phyloP scores from a whole-genome alignment of 2,888 invertebrate species.

The Camptogramma bilineatum region DNA sequence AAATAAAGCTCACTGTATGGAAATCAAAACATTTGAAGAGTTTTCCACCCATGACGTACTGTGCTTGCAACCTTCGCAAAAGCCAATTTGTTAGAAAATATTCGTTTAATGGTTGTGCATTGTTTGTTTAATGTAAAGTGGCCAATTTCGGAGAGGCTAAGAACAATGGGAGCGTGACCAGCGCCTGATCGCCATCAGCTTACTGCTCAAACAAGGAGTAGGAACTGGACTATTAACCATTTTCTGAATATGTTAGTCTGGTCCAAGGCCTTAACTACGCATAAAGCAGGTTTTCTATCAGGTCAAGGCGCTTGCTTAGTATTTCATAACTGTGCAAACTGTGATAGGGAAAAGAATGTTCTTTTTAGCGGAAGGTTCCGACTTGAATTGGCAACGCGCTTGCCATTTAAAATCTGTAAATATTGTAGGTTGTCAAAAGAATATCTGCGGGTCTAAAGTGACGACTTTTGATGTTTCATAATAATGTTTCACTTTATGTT shows the following conservation, averaged over 20 bases:
- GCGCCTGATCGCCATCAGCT: conserved; percentile 70
- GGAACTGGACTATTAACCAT: conserved; percentile 58
- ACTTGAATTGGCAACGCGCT: too few species aligned
- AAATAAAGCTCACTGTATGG: background rate
- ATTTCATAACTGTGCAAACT: background rate
- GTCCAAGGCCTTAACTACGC: conserved; percentile 9
- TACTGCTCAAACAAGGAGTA: conserved; percentile 55
- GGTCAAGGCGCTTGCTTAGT: background rate
- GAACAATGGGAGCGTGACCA: conserved; percentile 79
- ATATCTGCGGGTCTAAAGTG: too few species aligned
- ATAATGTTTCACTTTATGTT: too few species aligned
- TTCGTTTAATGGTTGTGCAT: conserved; percentile 49
- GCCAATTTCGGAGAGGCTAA: conserved; percentile 65
- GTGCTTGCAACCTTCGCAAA: conserved; percentile 22
- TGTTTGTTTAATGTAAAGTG: conserved; percentile 62
- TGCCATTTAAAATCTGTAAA: too few species aligned
- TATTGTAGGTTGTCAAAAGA: too few species aligned
- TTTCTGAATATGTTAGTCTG: conserved; percentile 60
- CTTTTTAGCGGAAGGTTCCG: too few species aligned
- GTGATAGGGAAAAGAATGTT: too few species aligned
- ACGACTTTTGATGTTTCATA: too few species aligned
- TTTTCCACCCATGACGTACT: conserved; percentile 10
- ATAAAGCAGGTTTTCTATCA: conserved; percentile 5
- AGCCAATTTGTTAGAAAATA: conserved; percentile 54
- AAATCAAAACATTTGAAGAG: background rate